Conservation (phyloP, 2,797 vertebrate species). For the Catharus ustulatus region DNA sequence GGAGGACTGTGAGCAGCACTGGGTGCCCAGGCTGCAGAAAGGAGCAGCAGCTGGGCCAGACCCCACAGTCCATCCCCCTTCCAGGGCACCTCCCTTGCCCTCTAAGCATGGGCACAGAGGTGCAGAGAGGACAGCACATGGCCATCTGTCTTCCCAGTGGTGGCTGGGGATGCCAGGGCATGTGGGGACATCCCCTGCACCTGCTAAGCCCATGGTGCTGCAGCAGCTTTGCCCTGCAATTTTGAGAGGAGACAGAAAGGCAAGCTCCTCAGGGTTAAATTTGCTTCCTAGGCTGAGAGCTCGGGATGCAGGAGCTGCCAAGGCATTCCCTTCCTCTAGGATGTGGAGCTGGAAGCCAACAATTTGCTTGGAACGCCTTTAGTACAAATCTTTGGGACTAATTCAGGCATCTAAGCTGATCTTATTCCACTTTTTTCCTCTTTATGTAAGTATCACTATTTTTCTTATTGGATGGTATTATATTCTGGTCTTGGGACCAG, state of each 20-base stretch:
- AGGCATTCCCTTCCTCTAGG: conserved; percentile 46
- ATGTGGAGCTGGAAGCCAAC: conserved; percentile 9
- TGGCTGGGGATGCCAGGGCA: background rate
- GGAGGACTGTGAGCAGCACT: too few relatives aligned
- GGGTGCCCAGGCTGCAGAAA: background rate
- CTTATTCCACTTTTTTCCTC: background rate
- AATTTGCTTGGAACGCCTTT: conserved; percentile 13
- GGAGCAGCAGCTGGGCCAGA: background rate
- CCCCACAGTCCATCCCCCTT: background rate
- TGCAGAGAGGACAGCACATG: background rate
- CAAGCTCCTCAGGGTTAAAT: background rate
- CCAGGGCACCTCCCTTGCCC: background rate
- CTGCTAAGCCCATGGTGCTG: background rate
- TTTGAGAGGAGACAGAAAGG: background rate
- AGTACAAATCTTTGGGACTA: conserved; percentile 33
- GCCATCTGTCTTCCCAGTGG: background rate
- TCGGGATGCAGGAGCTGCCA: background rate
- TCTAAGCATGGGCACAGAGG: background rate
- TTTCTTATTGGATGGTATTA: background rate
- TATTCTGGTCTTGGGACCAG: background rate
- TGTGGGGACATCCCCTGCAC: background rate
- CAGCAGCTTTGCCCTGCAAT: background rate
- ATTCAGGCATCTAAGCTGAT: conserved; percentile 6
- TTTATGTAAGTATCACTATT: background rate
- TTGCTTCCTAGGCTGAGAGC: background rate